These are phyloP conservation scores for Zosterops pallidus DNA, from an alignment of 2,113 vertebrate genomes.

Conservation along the genomic window DNA sequence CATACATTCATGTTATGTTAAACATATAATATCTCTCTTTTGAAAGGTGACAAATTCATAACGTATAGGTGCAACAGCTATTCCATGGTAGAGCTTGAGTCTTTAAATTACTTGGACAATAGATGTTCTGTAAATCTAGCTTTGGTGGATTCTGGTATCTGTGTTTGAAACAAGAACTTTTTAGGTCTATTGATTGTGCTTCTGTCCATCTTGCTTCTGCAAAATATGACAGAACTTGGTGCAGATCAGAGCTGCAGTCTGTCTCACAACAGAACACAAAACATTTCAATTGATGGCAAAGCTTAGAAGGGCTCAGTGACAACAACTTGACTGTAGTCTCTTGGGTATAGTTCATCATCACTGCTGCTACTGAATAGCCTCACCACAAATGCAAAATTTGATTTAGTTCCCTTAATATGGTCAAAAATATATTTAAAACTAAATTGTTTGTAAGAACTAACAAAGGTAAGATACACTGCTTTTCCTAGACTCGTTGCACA, in stretches of 20 bases:
- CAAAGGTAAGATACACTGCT: background rate
- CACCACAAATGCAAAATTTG: background rate
- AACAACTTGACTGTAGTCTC: background rate
- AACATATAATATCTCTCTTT: background rate
- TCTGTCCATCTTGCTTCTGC: background rate
- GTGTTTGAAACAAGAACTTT: background rate
- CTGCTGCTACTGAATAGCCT: background rate
- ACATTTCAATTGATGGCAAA: background rate
- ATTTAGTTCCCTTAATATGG: background rate
- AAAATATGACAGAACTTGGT: background rate
- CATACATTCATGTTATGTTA: background rate
- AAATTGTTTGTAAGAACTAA: background rate
- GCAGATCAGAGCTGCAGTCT: background rate
- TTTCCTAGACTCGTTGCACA: background rate
- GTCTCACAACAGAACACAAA: fast-evolving
- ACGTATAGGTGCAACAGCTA: fast-evolving
- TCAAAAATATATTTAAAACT: background rate
- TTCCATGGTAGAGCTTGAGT: background rate
- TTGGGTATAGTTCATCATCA: background rate
- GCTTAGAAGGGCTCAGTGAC: background rate
- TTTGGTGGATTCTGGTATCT: background rate
- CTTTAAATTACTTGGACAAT: background rate
- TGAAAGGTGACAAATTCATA: background rate
- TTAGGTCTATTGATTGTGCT: fast-evolving
- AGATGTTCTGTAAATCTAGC: background rate